Evolutionary conservation across 1,140 invertebrate genomes (phyloP), one percentile per base, ranked within the genome.

Genomic region (Sarcophaga peregrina): DNA sequence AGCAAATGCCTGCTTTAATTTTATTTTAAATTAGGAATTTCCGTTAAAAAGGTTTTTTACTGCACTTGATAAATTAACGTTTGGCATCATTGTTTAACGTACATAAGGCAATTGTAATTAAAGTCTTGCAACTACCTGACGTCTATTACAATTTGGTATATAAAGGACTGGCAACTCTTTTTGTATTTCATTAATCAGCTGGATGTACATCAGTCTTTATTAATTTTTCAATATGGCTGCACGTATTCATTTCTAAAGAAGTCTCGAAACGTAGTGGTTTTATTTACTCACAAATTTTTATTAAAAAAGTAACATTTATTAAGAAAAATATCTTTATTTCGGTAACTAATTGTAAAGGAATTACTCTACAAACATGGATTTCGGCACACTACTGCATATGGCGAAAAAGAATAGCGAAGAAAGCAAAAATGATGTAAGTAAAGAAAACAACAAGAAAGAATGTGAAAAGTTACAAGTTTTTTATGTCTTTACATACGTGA

Each of bases 371-470:
- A 87, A 83, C 48, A 94, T 95, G 93, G 93, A 94, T 92, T 95
- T 94, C 85, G 92, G 92, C 50, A 91, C 91, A 25, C 84, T 95
- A 50, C 85, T 94, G 54, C 92, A 92, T 84, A 91, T 91, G 54
- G 94, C 93, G 5, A 92, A 94, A 84, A 92, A 93, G 86, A 94
- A 94, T 86, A 87, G 83, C 73, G 92, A 92, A 83, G 85, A 88
- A 78, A 86, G 82, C 47, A 90, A 90, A 86, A 90, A 86, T 74
- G 84, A 91, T 87, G 92, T 93, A 86, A 89, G 88, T 88, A 83
- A 82, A 78, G 20, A n/a, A 48, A 15, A 7, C 20, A 8, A 25
- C 62, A 72, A 8, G 20, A 72, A 72, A 37, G 25, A 37, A 37
- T 37, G 25, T 37, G 25, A 37, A 37, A 37, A 37, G 25, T 37